Conservation (phyloP, 2,797 vertebrate genomes). For the Paedocypris micromegethes region DNA sequence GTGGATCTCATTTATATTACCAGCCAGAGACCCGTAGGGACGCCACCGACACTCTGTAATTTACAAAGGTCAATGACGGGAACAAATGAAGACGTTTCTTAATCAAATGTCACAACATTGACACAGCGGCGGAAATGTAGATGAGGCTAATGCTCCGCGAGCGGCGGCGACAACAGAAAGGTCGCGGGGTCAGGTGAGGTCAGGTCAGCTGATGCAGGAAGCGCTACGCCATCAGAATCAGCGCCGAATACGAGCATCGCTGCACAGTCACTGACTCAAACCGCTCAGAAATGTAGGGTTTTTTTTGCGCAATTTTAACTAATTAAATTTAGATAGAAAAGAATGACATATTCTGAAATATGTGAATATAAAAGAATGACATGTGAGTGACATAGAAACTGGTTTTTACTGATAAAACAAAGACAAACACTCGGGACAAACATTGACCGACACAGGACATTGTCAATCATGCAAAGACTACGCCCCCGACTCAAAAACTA, state of each 20-base stretch:
- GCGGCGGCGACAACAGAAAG: constrained; percentile 4
- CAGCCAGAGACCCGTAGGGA: constrained; percentile 13
- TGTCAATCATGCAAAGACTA: no score
- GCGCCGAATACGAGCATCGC: background rate
- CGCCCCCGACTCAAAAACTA: no score
- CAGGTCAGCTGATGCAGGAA: constrained; percentile 2
- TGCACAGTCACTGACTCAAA: no score
- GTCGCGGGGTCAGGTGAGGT: constrained; percentile 3
- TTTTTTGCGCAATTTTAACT: no score
- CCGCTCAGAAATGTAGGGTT: no score
- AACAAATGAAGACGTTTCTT: constrained; percentile 34
- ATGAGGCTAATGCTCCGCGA: constrained; percentile 4
- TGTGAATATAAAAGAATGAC: no score
- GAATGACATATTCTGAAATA: no score
- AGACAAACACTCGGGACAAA: no score
- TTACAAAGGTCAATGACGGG: constrained; percentile 35
- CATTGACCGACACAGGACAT: no score
- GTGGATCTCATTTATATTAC: constrained; percentile 49
- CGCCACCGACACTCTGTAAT: constrained; percentile 7
- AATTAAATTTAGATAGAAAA: no score
- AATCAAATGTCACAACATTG: constrained; percentile 37
- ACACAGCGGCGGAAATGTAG: constrained; percentile 25
- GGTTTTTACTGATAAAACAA: no score
- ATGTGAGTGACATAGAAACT: no score
- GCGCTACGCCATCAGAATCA: background rate